Base-by-base conservation (phyloP, 2,888 invertebrate genomes). In the Tetragonisca angustula region DNA sequence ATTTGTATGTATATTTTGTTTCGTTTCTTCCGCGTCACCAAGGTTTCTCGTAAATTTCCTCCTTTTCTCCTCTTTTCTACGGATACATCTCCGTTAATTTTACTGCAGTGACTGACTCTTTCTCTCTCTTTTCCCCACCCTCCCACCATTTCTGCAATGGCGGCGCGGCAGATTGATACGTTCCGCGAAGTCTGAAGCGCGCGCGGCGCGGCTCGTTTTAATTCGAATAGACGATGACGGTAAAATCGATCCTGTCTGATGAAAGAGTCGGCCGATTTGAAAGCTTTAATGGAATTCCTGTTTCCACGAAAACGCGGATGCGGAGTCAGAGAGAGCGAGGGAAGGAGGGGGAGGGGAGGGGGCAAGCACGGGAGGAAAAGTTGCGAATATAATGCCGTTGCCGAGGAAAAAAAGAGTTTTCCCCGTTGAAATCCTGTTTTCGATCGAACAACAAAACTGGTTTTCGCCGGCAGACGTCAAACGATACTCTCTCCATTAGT, bases 231-330 rank as follows among this genome's bases (percentile, higher is more conserved):
- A 77, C 76, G 76, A 81, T 81, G 81, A 81, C 74, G 74, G 62
- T 49, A 68, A 71, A 84, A 84, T 84, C 81, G 83, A 84, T 84
- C 69, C 72, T 49, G 74, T 59, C 74, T 74, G 81, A 78, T 75
- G 83, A 81, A 81, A 84, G 77, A 71, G 81, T 50, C 74, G 62
- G 71, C 54, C 67, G 83, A 81, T 78, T 81, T 77, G 61, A 84
- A 84, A 81, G 83, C 77, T 77, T 77, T 81, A 81, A 81, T 81
- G 74, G 83, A 84, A 81, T 83, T 80, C 76, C 74, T 81, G 77
- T 84, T 75, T 56, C 71, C 76, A 56, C 71, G 76, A 73, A 80
- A 73, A 65, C 62, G 64, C 24, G 54, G 32, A 13, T 19, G 43
- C 21, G 2, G 43, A 4, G 43, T 43, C 1, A 9, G 36, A 36